Percentiles rank a stretch among this genome's conserved stretches.
Conservation (phyloP, 2,797 vertebrate species). For the Carcharodon carcharias region DNA sequence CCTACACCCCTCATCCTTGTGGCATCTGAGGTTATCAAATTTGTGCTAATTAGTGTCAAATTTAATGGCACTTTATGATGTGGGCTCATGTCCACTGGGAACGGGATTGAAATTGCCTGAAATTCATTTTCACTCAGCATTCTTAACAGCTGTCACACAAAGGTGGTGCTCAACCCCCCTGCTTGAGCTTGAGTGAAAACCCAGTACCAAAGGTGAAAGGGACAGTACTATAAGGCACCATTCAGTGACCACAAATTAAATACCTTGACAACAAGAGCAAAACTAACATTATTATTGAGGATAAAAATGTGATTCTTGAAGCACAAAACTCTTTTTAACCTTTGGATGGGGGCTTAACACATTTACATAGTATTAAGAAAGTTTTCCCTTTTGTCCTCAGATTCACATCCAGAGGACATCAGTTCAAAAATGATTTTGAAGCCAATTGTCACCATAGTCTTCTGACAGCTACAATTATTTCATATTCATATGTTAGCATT, state of each 20-base stretch:
- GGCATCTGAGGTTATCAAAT: slow-evolving; percentile 37
- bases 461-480: slow-evolving; percentile 34
- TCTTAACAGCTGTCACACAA: slow-evolving; percentile 38
- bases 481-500: slow-evolving; percentile 29
- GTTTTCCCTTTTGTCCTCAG: slow-evolving; percentile 28
- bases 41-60: slow-evolving; percentile 38
- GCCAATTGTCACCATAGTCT: slow-evolving; percentile 16
- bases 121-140: slow-evolving; percentile 37
- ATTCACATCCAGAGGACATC: slow-evolving; percentile 29
- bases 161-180: slow-evolving; percentile 6
- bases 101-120: slow-evolving; percentile 38
- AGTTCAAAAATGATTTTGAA: slow-evolving; percentile 34
- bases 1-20: slow-evolving; percentile 7
- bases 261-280: slow-evolving; percentile 22
- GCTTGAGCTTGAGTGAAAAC: neutral
- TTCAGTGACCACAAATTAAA: slow-evolving; percentile 31
- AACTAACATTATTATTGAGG: slow-evolving; percentile 35
- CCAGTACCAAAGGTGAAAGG: neutral
- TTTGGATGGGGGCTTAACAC: slow-evolving; percentile 2
- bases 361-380: slow-evolving; percentile 35
- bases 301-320: slow-evolving; percentile 25
- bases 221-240: neutral
- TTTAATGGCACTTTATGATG: slow-evolving; percentile 37
- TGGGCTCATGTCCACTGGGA: slow-evolving; percentile 32
- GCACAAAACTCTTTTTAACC: slow-evolving; percentile 35